A percentile compares a stretch with the other conserved stretches of the same genome.
Conservation (phyloP, 2,113 vertebrate species). For the Mastomys coucha region DNA sequence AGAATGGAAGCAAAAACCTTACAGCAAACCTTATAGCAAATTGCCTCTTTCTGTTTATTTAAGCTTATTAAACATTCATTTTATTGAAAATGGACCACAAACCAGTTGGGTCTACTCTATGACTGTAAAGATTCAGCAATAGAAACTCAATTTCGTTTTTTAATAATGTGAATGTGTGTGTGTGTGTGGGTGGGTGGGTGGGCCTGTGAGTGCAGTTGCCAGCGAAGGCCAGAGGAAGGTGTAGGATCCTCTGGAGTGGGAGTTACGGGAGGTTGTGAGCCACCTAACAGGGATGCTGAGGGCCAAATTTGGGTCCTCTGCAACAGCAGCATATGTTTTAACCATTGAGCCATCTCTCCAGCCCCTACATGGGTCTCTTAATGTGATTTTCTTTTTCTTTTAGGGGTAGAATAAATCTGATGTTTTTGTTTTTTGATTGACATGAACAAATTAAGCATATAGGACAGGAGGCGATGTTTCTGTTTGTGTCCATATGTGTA, state of each 20-base stretch:
- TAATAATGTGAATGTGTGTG: not conserved
- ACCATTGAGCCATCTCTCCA: not conserved
- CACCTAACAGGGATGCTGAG: not conserved
- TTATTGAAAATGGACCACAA: not conserved
- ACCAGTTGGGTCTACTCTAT: not conserved
- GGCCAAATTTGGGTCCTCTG: too few relatives aligned
- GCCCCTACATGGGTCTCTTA: conserved; percentile 7
- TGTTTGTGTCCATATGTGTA: not conserved
- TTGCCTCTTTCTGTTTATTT: not conserved
- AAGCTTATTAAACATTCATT: not conserved
- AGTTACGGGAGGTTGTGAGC: not conserved
- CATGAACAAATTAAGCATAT: too few relatives aligned
- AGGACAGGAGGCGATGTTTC: not conserved
- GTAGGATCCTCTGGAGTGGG: not conserved
- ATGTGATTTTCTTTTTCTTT: not conserved
- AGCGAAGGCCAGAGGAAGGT: not conserved
- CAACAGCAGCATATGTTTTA: not conserved
- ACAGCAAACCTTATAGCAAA: conserved; percentile 22
- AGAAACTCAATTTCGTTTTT: conserved; percentile 34
- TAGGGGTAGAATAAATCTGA: not conserved
- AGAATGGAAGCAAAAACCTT: not conserved
- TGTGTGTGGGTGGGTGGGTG: too few relatives aligned
- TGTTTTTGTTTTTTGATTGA: not conserved
- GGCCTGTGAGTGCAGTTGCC: not conserved
- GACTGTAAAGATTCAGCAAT: conserved; percentile 43